Evolutionary conservation across 2,888 invertebrate species (phyloP).

Genomic region (Colostygia pectinataria): DNA sequence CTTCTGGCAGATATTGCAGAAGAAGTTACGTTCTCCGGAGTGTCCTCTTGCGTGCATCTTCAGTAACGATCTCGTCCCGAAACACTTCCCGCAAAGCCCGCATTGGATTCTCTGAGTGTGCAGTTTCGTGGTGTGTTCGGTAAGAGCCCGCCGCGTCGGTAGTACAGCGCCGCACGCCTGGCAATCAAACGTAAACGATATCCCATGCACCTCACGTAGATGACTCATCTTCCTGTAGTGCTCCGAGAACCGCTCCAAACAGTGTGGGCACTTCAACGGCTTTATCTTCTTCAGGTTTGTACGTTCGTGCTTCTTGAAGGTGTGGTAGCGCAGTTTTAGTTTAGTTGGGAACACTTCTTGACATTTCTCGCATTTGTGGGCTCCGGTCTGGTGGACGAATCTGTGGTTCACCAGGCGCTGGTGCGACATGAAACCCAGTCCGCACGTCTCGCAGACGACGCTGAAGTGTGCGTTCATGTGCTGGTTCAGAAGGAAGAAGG

Average conservation of each 20-base stretch:
- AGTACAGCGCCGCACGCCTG: constrained; percentile 60
- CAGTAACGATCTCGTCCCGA: constrained; percentile 63
- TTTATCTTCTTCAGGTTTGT: constrained; percentile 63
- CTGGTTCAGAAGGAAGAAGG: constrained; percentile 68
- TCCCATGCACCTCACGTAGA: constrained; percentile 67
- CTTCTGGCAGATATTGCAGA: constrained; percentile 66
- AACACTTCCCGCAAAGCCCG: constrained; percentile 69
- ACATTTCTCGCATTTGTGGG: constrained; percentile 68
- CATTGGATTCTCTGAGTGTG: constrained; percentile 73
- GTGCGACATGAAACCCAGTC: constrained; percentile 72
- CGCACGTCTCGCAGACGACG: constrained; percentile 75
- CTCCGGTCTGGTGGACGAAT: constrained; percentile 68
- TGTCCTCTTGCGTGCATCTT: constrained; percentile 72
- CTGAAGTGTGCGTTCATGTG: constrained; percentile 77
- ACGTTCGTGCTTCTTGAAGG: constrained; percentile 67
- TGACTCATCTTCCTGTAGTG: constrained; percentile 76
- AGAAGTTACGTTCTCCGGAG: constrained; percentile 70
- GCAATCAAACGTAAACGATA: constrained; percentile 69
- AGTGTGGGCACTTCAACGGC: constrained; percentile 73
- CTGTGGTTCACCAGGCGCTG: constrained; percentile 68
- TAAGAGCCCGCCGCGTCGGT: constrained; percentile 64
- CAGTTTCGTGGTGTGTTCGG: constrained; percentile 69
- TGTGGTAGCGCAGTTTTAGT: constrained; percentile 67
- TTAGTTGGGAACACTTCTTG: constrained; percentile 67
- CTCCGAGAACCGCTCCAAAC: constrained; percentile 70